Percentiles rank a stretch among this genome's conserved stretches.
These are phyloP conservation scores for Perizoma affinitatum DNA, from an alignment of 2,888 invertebrate genomes.

Conservation along the genomic window DNA sequence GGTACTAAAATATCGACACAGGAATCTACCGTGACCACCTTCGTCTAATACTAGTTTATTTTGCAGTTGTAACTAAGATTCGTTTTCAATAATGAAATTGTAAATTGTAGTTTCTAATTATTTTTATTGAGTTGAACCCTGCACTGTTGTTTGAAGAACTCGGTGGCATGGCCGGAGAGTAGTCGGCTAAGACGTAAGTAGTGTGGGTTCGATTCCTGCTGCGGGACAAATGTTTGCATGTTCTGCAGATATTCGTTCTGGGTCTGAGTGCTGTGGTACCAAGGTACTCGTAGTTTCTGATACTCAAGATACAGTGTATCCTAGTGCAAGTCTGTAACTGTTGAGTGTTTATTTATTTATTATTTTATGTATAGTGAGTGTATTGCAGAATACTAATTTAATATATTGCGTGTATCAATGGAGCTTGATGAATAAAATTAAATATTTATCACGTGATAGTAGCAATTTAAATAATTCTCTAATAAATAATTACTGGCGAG, in stretches of 20 bases:
- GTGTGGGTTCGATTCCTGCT: too few relatives aligned
- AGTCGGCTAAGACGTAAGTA: too few relatives aligned
- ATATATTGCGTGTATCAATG: conserved; percentile 38
- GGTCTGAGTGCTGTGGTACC: too few relatives aligned
- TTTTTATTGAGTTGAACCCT: too few relatives aligned
- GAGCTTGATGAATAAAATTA: conserved; percentile 43
- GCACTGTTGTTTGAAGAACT: too few relatives aligned
- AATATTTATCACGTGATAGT: conserved; percentile 44
- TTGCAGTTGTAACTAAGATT: conserved; percentile 32
- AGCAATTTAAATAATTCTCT: conserved; percentile 38
- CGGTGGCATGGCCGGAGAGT: too few relatives aligned
- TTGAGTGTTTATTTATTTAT: too few relatives aligned
- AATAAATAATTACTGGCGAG: conserved; percentile 39
- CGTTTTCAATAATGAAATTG: conserved; percentile 41
- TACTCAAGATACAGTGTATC: too few relatives aligned
- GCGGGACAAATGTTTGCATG: too few relatives aligned
- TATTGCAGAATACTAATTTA: conserved; percentile 39
- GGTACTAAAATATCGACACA: conserved; percentile 3
- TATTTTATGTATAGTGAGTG: conserved; percentile 1
- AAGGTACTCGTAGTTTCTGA: too few relatives aligned
- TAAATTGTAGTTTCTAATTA: conserved; percentile 1
- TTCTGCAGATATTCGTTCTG: too few relatives aligned
- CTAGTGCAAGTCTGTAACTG: too few relatives aligned
- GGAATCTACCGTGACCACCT: conserved; percentile 16
- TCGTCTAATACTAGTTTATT: conserved; percentile 52